A percentile compares a stretch with the other conserved stretches of the same genome.
phyloP scores from a whole-genome alignment of 2,113 vertebrate genomes.

The Ifrita kowaldi region DNA sequence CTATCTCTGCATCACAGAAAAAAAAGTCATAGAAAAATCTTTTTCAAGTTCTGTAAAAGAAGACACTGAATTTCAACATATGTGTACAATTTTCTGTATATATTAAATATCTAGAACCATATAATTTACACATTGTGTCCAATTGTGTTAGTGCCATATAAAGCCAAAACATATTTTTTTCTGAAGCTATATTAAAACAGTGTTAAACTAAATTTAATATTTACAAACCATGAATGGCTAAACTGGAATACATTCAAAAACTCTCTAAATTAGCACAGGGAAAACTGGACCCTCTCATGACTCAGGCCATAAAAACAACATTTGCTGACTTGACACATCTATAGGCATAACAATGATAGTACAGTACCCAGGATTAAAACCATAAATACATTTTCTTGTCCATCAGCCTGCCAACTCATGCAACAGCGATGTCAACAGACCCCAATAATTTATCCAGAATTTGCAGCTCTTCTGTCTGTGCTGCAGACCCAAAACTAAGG shows the following conservation, averaged over 20 bases:
- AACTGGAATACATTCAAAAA: neutral
- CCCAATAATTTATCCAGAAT: neutral
- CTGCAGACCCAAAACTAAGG: neutral
- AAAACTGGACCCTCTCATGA: neutral
- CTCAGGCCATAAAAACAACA: neutral
- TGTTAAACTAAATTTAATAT: neutral
- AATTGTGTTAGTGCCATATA: neutral
- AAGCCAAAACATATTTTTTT: neutral
- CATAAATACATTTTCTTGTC: neutral
- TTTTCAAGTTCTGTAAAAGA: neutral
- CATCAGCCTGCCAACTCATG: neutral
- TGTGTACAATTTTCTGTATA: neutral
- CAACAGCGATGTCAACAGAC: neutral
- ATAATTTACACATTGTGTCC: neutral
- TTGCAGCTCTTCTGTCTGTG: neutral
- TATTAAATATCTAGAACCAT: neutral
- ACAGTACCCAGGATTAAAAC: neutral
- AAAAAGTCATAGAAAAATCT: neutral
- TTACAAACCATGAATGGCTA: neutral
- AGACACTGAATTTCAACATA: neutral
- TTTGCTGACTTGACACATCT: neutral
- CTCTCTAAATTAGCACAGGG: neutral
- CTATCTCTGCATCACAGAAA: neutral
- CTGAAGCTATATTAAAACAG: neutral
- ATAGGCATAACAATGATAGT: neutral